These are phyloP conservation scores for Tringa solitaria DNA, from an alignment of 2,113 vertebrate species.

Conservation along the genomic window DNA sequence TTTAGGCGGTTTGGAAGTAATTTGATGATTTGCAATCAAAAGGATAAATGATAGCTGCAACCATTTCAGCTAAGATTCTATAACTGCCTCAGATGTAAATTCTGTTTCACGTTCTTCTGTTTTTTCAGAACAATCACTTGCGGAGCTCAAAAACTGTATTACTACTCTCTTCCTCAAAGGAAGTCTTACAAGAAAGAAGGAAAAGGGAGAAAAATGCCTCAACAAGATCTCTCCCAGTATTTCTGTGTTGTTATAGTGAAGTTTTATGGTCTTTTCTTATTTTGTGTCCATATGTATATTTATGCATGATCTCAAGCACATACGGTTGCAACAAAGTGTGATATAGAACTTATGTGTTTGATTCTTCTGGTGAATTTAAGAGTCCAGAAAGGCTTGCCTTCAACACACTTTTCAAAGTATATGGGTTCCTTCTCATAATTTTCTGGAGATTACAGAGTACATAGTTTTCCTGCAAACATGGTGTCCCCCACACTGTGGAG, in stretches of 20 bases:
- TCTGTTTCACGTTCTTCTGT: background rate
- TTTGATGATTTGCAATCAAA: background rate
- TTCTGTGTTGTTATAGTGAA: background rate
- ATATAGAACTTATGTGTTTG: background rate
- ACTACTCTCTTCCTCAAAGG: background rate
- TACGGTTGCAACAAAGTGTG: background rate
- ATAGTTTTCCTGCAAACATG: background rate
- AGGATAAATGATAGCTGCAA: background rate
- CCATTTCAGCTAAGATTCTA: background rate
- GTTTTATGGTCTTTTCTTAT: background rate
- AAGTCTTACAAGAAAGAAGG: background rate
- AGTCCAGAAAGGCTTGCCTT: background rate
- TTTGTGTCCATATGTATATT: background rate
- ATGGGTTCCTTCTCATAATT: background rate
- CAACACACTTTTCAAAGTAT: background rate
- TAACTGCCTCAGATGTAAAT: background rate
- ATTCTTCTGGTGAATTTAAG: background rate
- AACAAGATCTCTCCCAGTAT: background rate
- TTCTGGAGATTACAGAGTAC: background rate
- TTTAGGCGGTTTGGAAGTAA: background rate
- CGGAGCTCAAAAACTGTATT: background rate
- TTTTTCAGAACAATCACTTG: background rate
- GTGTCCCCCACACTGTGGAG: background rate
- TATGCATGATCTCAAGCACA: background rate
- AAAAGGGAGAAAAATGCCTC: background rate